These are phyloP conservation scores for Beris chalybata DNA, from an alignment of 2,888 invertebrate species.

Conservation along the genomic window DNA sequence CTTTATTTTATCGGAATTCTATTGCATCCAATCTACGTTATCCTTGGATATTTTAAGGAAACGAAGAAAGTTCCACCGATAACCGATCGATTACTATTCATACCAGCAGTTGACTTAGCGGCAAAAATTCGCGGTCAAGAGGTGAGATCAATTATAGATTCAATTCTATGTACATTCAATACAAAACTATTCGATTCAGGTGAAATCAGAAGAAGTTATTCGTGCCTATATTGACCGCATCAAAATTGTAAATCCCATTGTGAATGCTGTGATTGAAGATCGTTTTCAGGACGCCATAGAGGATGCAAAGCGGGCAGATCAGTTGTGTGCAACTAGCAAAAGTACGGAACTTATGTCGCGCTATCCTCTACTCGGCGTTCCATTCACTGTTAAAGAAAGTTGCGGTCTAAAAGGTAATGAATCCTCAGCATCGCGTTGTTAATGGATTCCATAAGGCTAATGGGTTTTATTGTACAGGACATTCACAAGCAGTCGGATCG, in stretches of 20 bases:
- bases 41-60: constrained; percentile 16
- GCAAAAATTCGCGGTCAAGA: constrained; percentile 62
- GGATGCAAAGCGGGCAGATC: constrained; percentile 66
- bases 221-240: constrained; percentile 66
- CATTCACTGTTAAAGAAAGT: constrained; percentile 80
- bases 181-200: constrained; percentile 50
- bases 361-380: constrained; percentile 77
- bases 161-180: no score
- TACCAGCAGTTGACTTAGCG: constrained; percentile 61
- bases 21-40: constrained; percentile 36
- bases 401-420: constrained; percentile 69
- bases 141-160: constrained; percentile 51
- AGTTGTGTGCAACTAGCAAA: constrained; percentile 42
- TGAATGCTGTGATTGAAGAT: constrained; percentile 72
- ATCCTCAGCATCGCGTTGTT: neutral
- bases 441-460: neutral
- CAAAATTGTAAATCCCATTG: constrained; percentile 64
- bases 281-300: constrained; percentile 65
- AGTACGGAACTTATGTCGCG: constrained; percentile 53
- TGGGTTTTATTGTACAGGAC: constrained; percentile 55
- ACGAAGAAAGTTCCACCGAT: constrained; percentile 39
- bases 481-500: constrained; percentile 72
- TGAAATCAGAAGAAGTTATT: constrained; percentile 64
- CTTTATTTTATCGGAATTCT: constrained; percentile 40
- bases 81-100: constrained; percentile 40